Base-by-base conservation (phyloP, 2,113 vertebrate species). In the Parotia lawesii region DNA sequence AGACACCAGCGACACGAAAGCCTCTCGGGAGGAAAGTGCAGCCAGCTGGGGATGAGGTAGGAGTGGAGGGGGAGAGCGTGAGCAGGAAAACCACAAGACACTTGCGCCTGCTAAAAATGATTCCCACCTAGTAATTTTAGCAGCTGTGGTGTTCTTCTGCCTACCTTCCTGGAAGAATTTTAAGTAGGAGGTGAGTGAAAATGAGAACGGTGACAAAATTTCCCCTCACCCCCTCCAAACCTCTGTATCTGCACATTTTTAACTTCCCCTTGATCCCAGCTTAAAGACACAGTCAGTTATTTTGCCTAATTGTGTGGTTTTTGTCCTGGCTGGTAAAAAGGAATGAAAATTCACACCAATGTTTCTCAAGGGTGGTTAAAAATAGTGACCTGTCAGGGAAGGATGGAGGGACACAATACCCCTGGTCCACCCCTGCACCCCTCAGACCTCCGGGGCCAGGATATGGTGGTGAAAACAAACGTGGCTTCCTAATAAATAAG, bases 101-200 rank as follows among this genome's bases (percentile, higher is more conserved):
- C 77, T 87, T 62, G 89, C 0, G 70, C 76, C 80, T 93, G 72
- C 94, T 95, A 96, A 93, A 95, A 94, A 93, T 72, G 45, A 84
- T 72, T 93, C 93, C 93, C 76, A 95, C 76, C 88, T 60, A 76
- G 95, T 94, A 95, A 93, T 93, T 94, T 90, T 87, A 95, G 94
- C 90, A 94, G 93, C 92, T 93, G 93, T 64, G 73, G 61, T 70
- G 71, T 42, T 90, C 80, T 66, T 94, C 86, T 92, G 92, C 92
- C 88, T 90, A 89, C 70, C 90, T 81, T 92, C 73, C 85, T 51
- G 81, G 74, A 66, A 62, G 62, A 88, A 79, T 90, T 90, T 92
- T 85, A 93, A 94, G 90, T 87, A 89, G 92, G 90, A 96, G 90
- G 88, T 65, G 65, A 96, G 86, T 82, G 86, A 96, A 94, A 94